Evolutionary conservation across 2,888 invertebrate species (phyloP).

Genomic region (Ennomos fuscantarius): DNA sequence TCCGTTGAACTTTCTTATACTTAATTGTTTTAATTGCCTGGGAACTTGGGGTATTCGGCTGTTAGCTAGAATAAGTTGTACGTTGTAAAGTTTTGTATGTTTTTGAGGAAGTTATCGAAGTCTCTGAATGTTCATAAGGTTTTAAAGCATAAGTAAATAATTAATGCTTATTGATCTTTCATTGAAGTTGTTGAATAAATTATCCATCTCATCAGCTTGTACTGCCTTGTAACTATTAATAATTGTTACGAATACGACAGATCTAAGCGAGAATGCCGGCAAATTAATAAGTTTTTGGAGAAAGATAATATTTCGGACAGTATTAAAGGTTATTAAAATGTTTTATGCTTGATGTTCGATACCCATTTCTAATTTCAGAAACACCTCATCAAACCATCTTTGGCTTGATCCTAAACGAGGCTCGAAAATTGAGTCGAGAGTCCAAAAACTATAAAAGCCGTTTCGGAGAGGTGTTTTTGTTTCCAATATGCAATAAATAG

Average conservation of each 20-base stretch:
- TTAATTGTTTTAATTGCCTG: constrained; percentile 41
- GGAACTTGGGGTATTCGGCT: constrained; percentile 29
- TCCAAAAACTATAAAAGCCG: constrained; percentile 52
- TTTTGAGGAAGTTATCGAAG: too few species aligned
- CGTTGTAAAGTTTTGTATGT: neutral
- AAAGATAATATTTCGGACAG: neutral
- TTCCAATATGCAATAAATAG: constrained; percentile 78
- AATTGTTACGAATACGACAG: neutral
- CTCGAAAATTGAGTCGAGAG: constrained; percentile 17
- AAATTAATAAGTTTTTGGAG: constrained; percentile 3
- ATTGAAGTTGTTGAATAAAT: neutral
- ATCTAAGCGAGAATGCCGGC: neutral
- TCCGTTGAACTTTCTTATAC: constrained; percentile 32
- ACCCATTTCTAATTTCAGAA: constrained; percentile 13
- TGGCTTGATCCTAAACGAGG: constrained; percentile 17
- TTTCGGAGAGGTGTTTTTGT: constrained; percentile 60
- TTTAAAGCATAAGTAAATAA: neutral
- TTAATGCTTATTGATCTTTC: neutral
- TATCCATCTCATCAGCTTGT: neutral
- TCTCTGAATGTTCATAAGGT: too few species aligned
- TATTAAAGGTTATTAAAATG: neutral
- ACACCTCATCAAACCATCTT: constrained; percentile 29
- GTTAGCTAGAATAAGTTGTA: constrained; percentile 7
- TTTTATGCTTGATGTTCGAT: constrained; percentile 3
- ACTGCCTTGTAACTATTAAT: neutral